Evolutionary conservation across 2,888 invertebrate genomes (phyloP).

Genomic region (Drosophila testacea): DNA sequence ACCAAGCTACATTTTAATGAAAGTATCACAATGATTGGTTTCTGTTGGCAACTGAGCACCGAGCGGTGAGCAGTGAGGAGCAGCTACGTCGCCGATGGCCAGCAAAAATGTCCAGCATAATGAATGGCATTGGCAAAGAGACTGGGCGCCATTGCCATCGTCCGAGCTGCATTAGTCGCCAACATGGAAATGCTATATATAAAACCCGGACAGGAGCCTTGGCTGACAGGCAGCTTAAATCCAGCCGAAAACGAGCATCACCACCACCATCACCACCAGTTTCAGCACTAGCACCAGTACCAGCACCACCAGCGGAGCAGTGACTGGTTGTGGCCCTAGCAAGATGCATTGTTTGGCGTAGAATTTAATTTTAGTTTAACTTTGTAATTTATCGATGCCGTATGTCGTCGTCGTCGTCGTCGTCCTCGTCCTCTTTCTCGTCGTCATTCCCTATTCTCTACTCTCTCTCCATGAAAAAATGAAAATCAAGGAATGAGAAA

Average conservation of each 20-base stretch:
- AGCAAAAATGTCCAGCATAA: conserved; percentile 70
- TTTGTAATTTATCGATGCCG: conserved; percentile 81
- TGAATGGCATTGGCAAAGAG: conserved; percentile 79
- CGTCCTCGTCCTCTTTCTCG: conserved; percentile 1
- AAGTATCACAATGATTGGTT: conserved; percentile 82
- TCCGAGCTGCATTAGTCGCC: conserved; percentile 79
- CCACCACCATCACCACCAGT: conserved; percentile 1
- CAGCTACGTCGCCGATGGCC: conserved; percentile 54
- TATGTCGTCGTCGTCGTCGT: conserved; percentile 68
- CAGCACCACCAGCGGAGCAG: conserved; percentile 6
- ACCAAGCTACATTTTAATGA: conserved; percentile 64
- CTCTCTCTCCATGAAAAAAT: conserved; percentile 1
- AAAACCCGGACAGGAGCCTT: conserved; percentile 62
- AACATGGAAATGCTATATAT: conserved; percentile 77
- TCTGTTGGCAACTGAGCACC: conserved; percentile 72
- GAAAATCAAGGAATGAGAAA: conserved; percentile 15
- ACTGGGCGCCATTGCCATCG: conserved; percentile 70
- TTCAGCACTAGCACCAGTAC: background rate
- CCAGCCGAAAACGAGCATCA: conserved; percentile 71
- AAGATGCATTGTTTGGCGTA: conserved; percentile 82
- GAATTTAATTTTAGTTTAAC: conserved; percentile 81
- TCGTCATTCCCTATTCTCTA: conserved; percentile 8
- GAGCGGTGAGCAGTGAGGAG: conserved; percentile 10
- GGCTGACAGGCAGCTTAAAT: conserved; percentile 81
- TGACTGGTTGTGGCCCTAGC: conserved; percentile 34